These are phyloP conservation scores for Drosophila imparisetae DNA, from an alignment of 2,888 invertebrate genomes.

Conservation along the genomic window DNA sequence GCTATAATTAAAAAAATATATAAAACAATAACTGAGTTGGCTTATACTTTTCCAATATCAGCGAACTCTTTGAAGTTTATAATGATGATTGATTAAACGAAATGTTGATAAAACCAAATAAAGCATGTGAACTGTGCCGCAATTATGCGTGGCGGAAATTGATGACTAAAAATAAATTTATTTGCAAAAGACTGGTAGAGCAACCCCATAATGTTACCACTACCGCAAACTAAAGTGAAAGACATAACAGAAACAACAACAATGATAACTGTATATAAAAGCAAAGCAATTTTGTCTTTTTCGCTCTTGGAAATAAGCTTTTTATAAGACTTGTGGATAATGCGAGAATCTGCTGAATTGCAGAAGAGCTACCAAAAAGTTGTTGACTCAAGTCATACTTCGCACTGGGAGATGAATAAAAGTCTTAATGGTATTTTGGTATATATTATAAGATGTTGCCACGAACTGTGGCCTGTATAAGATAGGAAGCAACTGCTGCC, in stretches of 20 bases:
- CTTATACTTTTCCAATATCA: not conserved
- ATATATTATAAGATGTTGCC: not conserved
- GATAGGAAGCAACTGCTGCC: conserved; percentile 11
- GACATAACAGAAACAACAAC: not conserved
- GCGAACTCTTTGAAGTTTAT: conserved; percentile 16
- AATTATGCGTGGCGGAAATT: conserved; percentile 52
- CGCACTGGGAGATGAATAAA: not conserved
- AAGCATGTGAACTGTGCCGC: conserved; percentile 35
- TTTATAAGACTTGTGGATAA: not conserved
- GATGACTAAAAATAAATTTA: conserved; percentile 58
- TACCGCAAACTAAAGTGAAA: conserved; percentile 8
- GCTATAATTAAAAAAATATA: not conserved
- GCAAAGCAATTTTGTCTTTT: not conserved
- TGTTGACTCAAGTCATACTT: not conserved
- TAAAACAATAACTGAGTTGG: not conserved
- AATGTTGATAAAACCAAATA: conserved; percentile 14
- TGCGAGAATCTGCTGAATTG: not conserved
- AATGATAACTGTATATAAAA: conserved; percentile 14
- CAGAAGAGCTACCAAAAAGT: not conserved
- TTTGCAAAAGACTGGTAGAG: conserved; percentile 34
- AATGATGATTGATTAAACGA: conserved; percentile 8
- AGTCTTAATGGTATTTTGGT: not conserved
- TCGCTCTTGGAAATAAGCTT: not conserved
- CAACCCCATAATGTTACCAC: conserved; percentile 10
- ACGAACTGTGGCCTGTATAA: not conserved